Percentiles rank a stretch among this genome's conserved stretches.
Conservation (phyloP, 1,140 invertebrate genomes). For the Monomorium pharaonis region DNA sequence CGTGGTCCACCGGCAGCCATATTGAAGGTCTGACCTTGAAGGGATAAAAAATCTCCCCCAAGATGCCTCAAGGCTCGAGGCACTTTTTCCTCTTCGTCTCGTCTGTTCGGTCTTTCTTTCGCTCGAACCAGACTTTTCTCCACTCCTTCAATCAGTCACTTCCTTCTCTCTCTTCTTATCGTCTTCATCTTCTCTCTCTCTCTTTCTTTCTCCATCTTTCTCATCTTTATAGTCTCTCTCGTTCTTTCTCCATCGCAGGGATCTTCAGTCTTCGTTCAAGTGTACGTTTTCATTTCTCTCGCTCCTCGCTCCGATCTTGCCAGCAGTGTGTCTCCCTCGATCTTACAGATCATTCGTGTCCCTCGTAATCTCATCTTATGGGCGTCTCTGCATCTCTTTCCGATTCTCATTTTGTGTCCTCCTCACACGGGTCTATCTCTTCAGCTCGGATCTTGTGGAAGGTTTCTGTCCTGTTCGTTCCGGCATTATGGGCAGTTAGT, state of each 20-base stretch:
- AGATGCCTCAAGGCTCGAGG: conserved; percentile 76
- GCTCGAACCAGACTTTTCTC: conserved; percentile 64
- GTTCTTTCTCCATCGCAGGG: conserved; percentile 3
- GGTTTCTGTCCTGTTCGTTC: conserved; percentile 54
- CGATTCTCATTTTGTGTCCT: conserved; percentile 32
- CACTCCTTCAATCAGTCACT: conserved; percentile 72
- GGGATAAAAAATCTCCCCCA: conserved; percentile 81
- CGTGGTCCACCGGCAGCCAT: conserved; percentile 80
- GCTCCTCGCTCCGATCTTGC: conserved; percentile 5
- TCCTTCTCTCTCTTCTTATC: conserved; percentile 67
- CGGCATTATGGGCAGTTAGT: conserved; percentile 49
- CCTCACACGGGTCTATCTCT: conserved; percentile 30
- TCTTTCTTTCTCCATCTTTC: conserved; percentile 14
- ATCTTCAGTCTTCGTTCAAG: conserved; percentile 51
- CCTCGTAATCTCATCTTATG: conserved; percentile 67
- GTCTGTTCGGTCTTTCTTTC: conserved; percentile 35
- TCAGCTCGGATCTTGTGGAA: conserved; percentile 29
- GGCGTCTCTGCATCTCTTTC: conserved; percentile 48
- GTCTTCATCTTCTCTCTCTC: conserved; percentile 1
- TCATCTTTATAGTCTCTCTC: background rate
- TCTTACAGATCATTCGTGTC: conserved; percentile 46
- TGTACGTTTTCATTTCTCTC: conserved; percentile 32
- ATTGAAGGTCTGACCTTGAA: conserved; percentile 83
- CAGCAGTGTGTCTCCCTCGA: conserved; percentile 25
- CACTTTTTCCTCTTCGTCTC: conserved; percentile 62